Percentiles rank a stretch among this genome's conserved stretches.
Conservation (phyloP, 2,797 vertebrate species). For the Sebastes flavidus region DNA sequence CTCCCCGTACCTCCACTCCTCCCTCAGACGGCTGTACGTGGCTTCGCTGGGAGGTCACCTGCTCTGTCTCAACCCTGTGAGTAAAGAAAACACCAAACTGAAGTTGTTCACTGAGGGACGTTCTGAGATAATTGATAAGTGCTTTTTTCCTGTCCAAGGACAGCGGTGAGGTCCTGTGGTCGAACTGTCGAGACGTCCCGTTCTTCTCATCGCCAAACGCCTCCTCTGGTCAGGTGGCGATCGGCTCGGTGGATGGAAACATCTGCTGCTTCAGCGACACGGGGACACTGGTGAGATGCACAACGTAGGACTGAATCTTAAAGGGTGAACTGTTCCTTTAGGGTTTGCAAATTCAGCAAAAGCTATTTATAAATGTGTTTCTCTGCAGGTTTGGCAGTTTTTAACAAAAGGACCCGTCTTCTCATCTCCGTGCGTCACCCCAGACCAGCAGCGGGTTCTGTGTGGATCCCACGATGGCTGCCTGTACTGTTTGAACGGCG, state of each 20-base stretch:
- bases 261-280: constrained; percentile 85
- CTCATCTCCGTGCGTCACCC: constrained; percentile 89
- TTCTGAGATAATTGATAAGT: not conserved
- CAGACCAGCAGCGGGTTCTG: constrained; percentile 75
- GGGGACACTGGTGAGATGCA: constrained; percentile 87
- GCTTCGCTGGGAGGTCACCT: constrained; percentile 90
- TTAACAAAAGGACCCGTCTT: constrained; percentile 89
- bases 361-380: not conserved
- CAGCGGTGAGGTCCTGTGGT: constrained; percentile 86
- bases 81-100: constrained; percentile 41
- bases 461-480: constrained; percentile 93
- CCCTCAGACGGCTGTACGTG: constrained; percentile 84
- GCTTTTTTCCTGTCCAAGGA: constrained; percentile 73
- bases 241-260: constrained; percentile 93
- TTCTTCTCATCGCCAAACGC: constrained; percentile 93
- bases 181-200: constrained; percentile 79
- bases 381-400: constrained; percentile 89
- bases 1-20: constrained; percentile 85
- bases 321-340: not conserved
- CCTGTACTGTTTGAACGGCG: constrained; percentile 87
- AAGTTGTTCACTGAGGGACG: too few species aligned
- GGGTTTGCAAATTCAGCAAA: not conserved
- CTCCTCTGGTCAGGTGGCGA: constrained; percentile 73
- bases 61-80: constrained; percentile 87
- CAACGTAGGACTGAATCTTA: not conserved